Percentiles rank a stretch among this genome's conserved stretches.
phyloP scores from a whole-genome alignment of 2,888 invertebrate genomes.

The Girardia tigrina region DNA sequence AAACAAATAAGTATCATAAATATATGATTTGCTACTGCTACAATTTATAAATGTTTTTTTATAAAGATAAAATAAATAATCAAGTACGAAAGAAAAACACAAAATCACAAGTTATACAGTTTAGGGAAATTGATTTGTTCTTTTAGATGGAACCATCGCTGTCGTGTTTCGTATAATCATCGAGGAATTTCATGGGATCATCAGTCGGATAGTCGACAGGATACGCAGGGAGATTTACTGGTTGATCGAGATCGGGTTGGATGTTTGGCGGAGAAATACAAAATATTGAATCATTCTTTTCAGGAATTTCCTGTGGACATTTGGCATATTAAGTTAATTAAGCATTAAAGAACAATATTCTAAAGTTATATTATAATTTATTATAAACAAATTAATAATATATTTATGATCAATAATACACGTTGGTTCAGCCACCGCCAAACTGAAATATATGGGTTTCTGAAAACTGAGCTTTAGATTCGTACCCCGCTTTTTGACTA shows the following conservation, averaged over 20 bases:
- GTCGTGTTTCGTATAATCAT: slow-evolving; percentile 29
- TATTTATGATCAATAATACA: too few relatives aligned
- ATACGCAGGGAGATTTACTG: not conserved
- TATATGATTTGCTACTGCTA: slow-evolving; percentile 6
- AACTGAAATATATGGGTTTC: too few relatives aligned
- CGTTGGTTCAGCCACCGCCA: too few relatives aligned
- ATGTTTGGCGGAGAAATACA: slow-evolving; percentile 11
- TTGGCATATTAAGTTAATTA: too few relatives aligned
- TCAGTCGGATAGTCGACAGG: not conserved
- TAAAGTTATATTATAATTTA: too few relatives aligned
- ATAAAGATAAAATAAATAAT: not conserved
- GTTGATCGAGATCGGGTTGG: slow-evolving; percentile 1
- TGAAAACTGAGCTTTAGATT: too few relatives aligned
- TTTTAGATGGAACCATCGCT: slow-evolving; percentile 24
- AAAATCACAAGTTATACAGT: slow-evolving; percentile 2
- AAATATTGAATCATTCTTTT: slow-evolving; percentile 14
- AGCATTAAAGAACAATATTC: too few relatives aligned
- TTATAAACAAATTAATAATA: too few relatives aligned
- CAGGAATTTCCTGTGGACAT: slow-evolving; percentile 17
- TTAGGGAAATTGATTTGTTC: not conserved
- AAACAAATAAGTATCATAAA: not conserved
- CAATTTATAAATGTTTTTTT: not conserved
- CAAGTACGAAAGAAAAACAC: not conserved
- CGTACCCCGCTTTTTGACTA: too few relatives aligned
- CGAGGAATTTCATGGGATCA: slow-evolving; percentile 31